phyloP scores from a whole-genome alignment of 2,113 vertebrate genomes.

The Pristiophorus japonicus region DNA sequence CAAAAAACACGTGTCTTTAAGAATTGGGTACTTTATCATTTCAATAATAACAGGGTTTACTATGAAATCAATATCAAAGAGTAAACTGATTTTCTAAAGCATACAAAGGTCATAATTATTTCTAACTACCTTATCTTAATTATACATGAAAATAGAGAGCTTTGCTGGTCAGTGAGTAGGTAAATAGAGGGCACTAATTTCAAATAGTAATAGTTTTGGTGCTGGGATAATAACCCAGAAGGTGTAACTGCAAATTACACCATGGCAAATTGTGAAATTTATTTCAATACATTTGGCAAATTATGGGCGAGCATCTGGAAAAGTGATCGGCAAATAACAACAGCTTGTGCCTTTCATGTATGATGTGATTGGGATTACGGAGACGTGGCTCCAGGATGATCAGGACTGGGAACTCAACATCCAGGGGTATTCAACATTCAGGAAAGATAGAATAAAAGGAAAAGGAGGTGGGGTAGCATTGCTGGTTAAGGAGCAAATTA shows the following conservation, averaged over 20 bases:
- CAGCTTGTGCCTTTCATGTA: not conserved
- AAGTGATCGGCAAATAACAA: not conserved
- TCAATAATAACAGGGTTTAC: not conserved
- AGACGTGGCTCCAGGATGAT: too few species aligned
- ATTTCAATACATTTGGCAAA: not conserved
- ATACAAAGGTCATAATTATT: not conserved
- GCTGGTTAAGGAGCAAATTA: too few species aligned
- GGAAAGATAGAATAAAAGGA: too few species aligned
- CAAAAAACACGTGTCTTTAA: not conserved
- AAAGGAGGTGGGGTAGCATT: too few species aligned
- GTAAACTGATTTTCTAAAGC: not conserved
- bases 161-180: not conserved
- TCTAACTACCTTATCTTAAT: not conserved
- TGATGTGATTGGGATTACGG: too few species aligned
- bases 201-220: not conserved
- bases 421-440: too few species aligned
- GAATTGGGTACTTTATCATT: not conserved
- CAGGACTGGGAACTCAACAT: too few species aligned
- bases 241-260: not conserved
- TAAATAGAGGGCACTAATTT: not conserved
- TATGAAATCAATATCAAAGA: not conserved
- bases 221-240: not conserved
- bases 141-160: not conserved
- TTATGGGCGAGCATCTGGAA: not conserved
- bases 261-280: not conserved